Evolutionary conservation across 1,140 invertebrate genomes (phyloP), one percentile per base, ranked within the genome.

Genomic region (Andricus grossulariae): DNA sequence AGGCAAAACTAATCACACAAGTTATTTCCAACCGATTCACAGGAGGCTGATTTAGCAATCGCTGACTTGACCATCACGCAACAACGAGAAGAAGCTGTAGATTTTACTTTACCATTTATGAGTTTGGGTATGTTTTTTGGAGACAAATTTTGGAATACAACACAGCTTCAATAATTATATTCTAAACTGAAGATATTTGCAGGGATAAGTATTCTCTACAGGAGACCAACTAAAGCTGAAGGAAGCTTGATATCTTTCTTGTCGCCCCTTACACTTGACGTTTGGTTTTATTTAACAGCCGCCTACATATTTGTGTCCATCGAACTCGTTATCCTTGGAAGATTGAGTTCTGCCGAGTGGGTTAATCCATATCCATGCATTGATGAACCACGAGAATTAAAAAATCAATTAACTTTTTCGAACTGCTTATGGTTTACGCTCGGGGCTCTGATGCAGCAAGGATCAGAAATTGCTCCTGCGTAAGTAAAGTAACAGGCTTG

Each of bases 101-200:
- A 98, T 89, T 98, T 98, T 83, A 98, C 97, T 0, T 96, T 95
- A 88, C 97, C 97, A 2, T 98, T 98, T 79, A 97, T 98, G 97
- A 97, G 96, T 87, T 92, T 98, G 74, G 97, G 95, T 94, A 82
- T 74, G 72, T 77, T 50, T n/a, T 32, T 21, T 45, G 39, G 45
- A 74, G 18, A 19, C 0, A 19, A 10, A 52, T 72, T 72, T 72
- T 72, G 25, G 60, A 73, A 39, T 19, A 25, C 3, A 45, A 51
- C 49, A 0, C 39, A 45, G 2, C 6, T 45, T 45, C 7, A 11
- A 10, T 7, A 45, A 45, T 45, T 45, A 0, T 0, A 55, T 55
- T 54, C 52, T 19, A 19, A 54, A n/a, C 16, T 10, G n/a, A 19
- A 19, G 18, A 54, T 54, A 18, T 66, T 80, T 88, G 52, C 71